phyloP scores from a whole-genome alignment of 2,888 invertebrate species.

The Candidula unifasciata region DNA sequence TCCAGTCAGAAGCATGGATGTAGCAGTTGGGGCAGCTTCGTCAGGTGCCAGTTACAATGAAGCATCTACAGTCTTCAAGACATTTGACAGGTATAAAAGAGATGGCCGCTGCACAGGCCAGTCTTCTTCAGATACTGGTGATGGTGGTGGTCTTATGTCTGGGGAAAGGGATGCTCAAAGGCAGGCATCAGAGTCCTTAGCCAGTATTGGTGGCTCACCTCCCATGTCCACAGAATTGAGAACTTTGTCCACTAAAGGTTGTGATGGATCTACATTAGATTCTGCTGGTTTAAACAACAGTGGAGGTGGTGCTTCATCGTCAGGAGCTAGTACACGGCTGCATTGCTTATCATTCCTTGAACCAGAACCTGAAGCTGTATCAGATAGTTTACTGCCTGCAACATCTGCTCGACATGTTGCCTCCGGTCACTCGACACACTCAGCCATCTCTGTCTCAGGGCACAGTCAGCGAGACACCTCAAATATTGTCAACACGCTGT shows the following conservation, averaged over 20 bases:
- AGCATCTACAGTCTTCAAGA: background rate
- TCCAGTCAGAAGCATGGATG: background rate
- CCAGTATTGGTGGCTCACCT: background rate
- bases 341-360: slow-evolving; percentile 38
- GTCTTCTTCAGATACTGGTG: background rate
- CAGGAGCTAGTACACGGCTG: background rate
- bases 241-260: background rate
- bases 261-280: background rate
- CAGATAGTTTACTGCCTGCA: background rate
- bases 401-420: background rate
- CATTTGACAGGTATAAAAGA: background rate
- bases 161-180: background rate
- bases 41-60: background rate
- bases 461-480: slow-evolving; percentile 2
- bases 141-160: background rate
- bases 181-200: background rate
- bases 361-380: slow-evolving; percentile 14
- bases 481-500: slow-evolving; percentile 27
- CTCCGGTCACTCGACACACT: background rate
- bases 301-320: background rate
- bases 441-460: background rate
- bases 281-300: background rate
- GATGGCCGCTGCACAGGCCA: no score
- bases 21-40: slow-evolving; percentile 20
- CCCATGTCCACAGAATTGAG: background rate